A percentile compares a stretch with the other conserved stretches of the same genome.
phyloP scores from a whole-genome alignment of 2,797 vertebrate species.

The Anniella stebbinsi region DNA sequence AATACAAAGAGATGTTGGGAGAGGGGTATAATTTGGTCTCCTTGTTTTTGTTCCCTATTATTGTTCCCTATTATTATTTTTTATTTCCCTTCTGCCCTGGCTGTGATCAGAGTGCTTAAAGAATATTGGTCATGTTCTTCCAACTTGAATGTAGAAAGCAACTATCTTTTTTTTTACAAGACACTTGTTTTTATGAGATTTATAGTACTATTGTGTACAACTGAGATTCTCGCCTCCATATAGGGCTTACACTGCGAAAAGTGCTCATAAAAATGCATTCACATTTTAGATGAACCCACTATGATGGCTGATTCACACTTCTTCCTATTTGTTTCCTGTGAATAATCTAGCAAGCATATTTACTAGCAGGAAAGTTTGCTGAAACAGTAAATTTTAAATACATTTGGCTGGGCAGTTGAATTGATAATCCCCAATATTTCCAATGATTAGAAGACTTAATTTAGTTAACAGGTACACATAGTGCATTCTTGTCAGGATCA shows the following conservation, averaged over 20 bases:
- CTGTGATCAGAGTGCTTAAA: slow-evolving; percentile 16
- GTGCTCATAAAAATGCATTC: slow-evolving; percentile 35
- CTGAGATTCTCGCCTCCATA: slow-evolving; percentile 1
- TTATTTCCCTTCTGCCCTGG: not conserved
- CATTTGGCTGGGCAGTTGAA: slow-evolving; percentile 11
- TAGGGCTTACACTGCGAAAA: slow-evolving; percentile 18
- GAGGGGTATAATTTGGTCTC: not conserved
- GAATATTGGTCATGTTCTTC: slow-evolving; percentile 1
- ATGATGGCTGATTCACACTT: not conserved
- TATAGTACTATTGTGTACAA: slow-evolving; percentile 19
- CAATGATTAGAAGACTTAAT: not conserved
- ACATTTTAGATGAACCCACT: not conserved
- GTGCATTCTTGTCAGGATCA: not conserved
- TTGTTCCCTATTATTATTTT: not conserved
- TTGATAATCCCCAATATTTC: slow-evolving; percentile 10
- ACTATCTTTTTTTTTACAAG: slow-evolving; percentile 9
- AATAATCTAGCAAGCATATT: slow-evolving; percentile 11
- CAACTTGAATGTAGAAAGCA: slow-evolving; percentile 13
- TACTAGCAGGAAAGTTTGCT: fast-evolving
- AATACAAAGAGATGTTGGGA: not conserved
- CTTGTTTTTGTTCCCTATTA: too few relatives aligned
- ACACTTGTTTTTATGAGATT: slow-evolving; percentile 17
- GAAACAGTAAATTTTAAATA: not conserved
- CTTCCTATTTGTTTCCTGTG: slow-evolving; percentile 3
- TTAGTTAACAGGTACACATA: slow-evolving; percentile 1